Conservation (phyloP, 2,797 vertebrate genomes). For the Acrossocheilus wenchowensis region DNA sequence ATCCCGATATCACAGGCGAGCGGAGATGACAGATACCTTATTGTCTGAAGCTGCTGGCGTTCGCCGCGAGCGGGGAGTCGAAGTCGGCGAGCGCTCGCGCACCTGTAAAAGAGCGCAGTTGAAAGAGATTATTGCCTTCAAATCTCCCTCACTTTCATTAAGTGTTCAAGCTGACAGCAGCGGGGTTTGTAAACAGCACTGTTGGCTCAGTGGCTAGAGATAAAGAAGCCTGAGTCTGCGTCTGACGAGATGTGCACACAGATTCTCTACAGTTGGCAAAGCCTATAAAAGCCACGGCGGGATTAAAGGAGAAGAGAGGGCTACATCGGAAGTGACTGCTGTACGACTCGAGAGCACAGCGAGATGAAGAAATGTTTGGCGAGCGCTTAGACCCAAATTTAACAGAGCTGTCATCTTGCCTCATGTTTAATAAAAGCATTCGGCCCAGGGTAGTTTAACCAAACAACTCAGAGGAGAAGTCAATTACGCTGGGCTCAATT, state of each 20-base stretch:
- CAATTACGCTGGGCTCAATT: constrained; percentile 8
- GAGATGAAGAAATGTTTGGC: constrained; percentile 33
- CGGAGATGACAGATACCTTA: constrained; percentile 57
- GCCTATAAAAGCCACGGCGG: constrained; percentile 46
- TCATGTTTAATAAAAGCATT: constrained; percentile 23
- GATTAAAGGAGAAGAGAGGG: constrained; percentile 50
- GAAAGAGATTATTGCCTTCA: constrained; percentile 59
- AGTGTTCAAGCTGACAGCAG: constrained; percentile 51
- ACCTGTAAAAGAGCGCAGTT: constrained; percentile 55
- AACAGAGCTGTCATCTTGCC: constrained; percentile 15
- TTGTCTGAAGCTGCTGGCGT: constrained; percentile 54
- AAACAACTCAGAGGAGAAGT: constrained; percentile 13
- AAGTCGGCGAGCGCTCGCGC: constrained; percentile 46
- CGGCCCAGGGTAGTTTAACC: constrained; percentile 26
- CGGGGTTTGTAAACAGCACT: constrained; percentile 54
- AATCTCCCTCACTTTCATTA: constrained; percentile 53
- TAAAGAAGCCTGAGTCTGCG: constrained; percentile 42
- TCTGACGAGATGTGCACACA: constrained; percentile 52
- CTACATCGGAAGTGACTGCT: constrained; percentile 49
- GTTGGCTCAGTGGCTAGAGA: constrained; percentile 51
- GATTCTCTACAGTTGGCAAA: constrained; percentile 51
- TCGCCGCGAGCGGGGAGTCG: constrained; percentile 47
- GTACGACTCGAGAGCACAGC: constrained; percentile 12
- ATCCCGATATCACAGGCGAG: constrained; percentile 52
- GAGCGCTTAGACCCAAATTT: constrained; percentile 28